A percentile compares a stretch with the other conserved stretches of the same genome.
Conservation (phyloP, 1,140 invertebrate species). For the Solenopsis invicta region DNA sequence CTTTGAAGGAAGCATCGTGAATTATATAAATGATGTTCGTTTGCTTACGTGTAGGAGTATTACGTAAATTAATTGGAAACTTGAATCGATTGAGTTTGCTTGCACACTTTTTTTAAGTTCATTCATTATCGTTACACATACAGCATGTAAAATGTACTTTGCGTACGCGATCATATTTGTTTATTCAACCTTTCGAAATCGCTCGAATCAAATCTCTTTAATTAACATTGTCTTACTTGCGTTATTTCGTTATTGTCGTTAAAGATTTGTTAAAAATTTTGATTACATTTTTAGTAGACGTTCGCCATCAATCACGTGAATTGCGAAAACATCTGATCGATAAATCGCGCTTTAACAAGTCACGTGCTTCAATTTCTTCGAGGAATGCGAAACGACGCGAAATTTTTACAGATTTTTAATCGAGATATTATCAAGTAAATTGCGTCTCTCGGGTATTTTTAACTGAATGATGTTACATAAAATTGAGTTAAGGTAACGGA, state of each 20-base stretch:
- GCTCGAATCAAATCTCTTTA: not conserved
- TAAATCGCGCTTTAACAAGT: slow-evolving; percentile 16
- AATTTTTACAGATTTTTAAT: not conserved
- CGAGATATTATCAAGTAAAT: slow-evolving; percentile 10
- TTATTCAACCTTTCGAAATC: not conserved
- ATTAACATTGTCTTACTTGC: not conserved
- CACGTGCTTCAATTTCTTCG: slow-evolving; percentile 68
- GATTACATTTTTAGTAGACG: not conserved
- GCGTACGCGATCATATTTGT: not conserved
- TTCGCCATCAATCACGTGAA: not conserved
- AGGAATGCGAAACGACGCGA: slow-evolving; percentile 53
- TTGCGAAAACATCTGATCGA: slow-evolving; percentile 19
- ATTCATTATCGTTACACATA: slow-evolving; percentile 2
- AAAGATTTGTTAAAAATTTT: slow-evolving; percentile 16
- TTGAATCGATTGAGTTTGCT: not conserved
- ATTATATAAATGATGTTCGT: slow-evolving; percentile 14
- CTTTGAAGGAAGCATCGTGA: not conserved
- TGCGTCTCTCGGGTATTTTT: not conserved
- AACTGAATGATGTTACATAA: slow-evolving; percentile 8
- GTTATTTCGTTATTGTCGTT: not conserved
- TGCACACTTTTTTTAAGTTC: not conserved
- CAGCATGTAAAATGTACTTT: not conserved
- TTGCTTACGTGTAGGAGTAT: not conserved
- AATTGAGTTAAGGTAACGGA: slow-evolving; percentile 8
- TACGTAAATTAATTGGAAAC: slow-evolving; percentile 5